These are phyloP conservation scores for Athrips mouffetella DNA, from an alignment of 2,888 invertebrate species.

Conservation along the genomic window DNA sequence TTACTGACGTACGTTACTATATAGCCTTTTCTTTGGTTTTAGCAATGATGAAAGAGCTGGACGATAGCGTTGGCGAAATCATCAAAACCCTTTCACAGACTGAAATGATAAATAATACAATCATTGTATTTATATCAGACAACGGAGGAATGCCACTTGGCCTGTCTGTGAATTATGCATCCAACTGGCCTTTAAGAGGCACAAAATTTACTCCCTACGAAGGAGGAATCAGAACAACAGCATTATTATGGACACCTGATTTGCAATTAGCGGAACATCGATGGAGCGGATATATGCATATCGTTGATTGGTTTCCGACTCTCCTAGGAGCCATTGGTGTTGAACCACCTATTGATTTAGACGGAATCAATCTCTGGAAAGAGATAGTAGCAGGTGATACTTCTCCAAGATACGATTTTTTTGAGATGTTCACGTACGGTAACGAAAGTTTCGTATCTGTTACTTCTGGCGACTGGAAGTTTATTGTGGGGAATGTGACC, in stretches of 20 bases:
- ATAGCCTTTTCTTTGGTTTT: not conserved
- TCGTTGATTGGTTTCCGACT: constrained; percentile 91
- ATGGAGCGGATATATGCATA: constrained; percentile 81
- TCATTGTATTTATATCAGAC: constrained; percentile 92
- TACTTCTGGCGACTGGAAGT: constrained; percentile 50
- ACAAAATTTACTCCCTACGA: constrained; percentile 88
- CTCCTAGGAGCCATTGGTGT: constrained; percentile 60
- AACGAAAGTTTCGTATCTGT: constrained; percentile 46
- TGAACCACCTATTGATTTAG: constrained; percentile 42
- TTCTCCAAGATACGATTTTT: constrained; percentile 46
- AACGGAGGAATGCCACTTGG: constrained; percentile 91
- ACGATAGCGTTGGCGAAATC: constrained; percentile 89
- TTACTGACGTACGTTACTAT: too few relatives aligned
- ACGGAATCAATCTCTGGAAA: constrained; percentile 61
- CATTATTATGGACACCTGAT: constrained; percentile 81
- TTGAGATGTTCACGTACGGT: constrained; percentile 64
- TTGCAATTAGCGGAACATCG: constrained; percentile 56
- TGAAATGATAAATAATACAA: constrained; percentile 86
- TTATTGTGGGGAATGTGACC: constrained; percentile 46
- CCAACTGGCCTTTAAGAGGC: constrained; percentile 89
- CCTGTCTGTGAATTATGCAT: constrained; percentile 83
- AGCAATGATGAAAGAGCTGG: constrained; percentile 92
- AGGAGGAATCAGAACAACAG: constrained; percentile 87
- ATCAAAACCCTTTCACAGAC: constrained; percentile 81
- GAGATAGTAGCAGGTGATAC: constrained; percentile 42